Evolutionary conservation across 2,888 invertebrate genomes (phyloP).

Genomic region (Ethmia dodecea): DNA sequence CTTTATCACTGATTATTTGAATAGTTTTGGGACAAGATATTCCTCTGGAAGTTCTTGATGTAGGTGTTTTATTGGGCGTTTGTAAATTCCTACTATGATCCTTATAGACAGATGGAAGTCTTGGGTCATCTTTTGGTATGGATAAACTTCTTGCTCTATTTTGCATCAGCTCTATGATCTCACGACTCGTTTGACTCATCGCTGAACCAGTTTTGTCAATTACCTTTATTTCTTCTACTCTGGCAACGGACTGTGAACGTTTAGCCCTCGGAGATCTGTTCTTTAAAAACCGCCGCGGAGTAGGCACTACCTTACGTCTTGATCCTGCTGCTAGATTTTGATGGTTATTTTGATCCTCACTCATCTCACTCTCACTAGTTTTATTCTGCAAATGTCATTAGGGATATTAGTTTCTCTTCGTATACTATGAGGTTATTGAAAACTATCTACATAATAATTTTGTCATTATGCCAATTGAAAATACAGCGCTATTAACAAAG

Average conservation of each 20-base stretch:
- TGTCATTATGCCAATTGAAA: constrained; percentile 45
- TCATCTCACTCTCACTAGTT: constrained; percentile 78
- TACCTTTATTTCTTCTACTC: constrained; percentile 50
- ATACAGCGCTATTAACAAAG: constrained; percentile 64
- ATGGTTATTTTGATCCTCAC: constrained; percentile 63
- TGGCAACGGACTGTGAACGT: constrained; percentile 76
- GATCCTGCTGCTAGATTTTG: constrained; percentile 35
- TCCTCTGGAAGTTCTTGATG: constrained; percentile 50
- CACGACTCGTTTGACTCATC: constrained; percentile 67
- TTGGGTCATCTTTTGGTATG: constrained; percentile 70
- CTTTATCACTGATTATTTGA: constrained; percentile 67
- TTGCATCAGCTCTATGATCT: constrained; percentile 70
- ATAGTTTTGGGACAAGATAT: constrained; percentile 74
- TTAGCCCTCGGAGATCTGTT: constrained; percentile 66
- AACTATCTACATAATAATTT: constrained; percentile 39
- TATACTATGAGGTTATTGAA: constrained; percentile 31
- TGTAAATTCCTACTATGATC: constrained; percentile 63
- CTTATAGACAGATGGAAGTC: constrained; percentile 51
- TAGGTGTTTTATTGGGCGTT: constrained; percentile 72
- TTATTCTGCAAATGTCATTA: constrained; percentile 72
- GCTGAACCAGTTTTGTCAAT: constrained; percentile 56
- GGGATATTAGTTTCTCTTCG: constrained; percentile 50
- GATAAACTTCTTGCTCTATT: constrained; percentile 68
- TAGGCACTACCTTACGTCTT: constrained; percentile 59
- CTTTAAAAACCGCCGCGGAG: constrained; percentile 60